phyloP scores from a whole-genome alignment of 2,797 vertebrate genomes.

The Jordanella pulchra region DNA sequence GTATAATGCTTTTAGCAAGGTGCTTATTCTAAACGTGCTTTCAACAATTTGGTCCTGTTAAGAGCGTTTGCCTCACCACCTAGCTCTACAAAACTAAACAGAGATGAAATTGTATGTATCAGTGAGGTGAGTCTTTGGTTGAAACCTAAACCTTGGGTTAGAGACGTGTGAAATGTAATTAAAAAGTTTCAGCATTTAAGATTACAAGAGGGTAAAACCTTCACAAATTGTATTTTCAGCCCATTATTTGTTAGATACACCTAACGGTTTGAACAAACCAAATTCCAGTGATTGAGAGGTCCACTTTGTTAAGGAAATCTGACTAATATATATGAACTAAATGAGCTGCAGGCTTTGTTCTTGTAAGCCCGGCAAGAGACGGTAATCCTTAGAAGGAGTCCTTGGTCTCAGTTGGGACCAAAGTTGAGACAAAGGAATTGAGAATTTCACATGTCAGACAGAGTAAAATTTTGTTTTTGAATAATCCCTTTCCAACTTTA shows the following conservation, averaged over 20 bases:
- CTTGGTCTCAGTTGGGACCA: conserved; percentile 29
- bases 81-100: conserved; percentile 14
- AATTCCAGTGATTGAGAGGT: conserved; percentile 50
- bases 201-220: conserved; percentile 55
- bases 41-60: neutral
- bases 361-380: conserved; percentile 33
- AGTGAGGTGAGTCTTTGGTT: conserved; percentile 40
- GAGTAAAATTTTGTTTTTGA: neutral
- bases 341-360: conserved; percentile 55
- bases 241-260: conserved; percentile 66
- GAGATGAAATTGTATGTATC: conserved; percentile 13
- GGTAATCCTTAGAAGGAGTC: conserved; percentile 52
- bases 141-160: conserved; percentile 19
- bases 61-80: neutral
- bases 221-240: conserved; percentile 44
- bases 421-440: conserved; percentile 35
- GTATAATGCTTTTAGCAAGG: neutral
- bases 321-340: conserved; percentile 66
- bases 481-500: neutral
- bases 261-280: conserved; percentile 51
- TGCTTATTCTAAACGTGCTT: neutral
- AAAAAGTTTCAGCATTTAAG: conserved; percentile 44
- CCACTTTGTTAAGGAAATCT: conserved; percentile 59
- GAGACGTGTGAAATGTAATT: conserved; percentile 29
- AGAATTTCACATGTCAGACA: conserved; percentile 15